These are phyloP conservation scores for Turritopsis dohrnii DNA, from an alignment of 30 jellyfish, hydroid and myxozoan species.

Conservation along the genomic window DNA sequence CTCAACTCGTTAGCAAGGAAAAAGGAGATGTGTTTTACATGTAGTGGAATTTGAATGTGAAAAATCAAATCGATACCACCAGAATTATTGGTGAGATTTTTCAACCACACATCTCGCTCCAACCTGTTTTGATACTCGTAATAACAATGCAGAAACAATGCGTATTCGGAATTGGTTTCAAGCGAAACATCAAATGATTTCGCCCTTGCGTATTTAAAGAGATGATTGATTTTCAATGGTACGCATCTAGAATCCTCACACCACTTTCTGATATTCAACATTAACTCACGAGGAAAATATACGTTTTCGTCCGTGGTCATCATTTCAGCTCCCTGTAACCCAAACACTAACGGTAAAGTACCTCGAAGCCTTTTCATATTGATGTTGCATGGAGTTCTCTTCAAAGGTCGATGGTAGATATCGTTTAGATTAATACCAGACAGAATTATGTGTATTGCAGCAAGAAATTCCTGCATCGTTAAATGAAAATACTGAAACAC, in stretches of 20 bases:
- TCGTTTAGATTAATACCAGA: not conserved
- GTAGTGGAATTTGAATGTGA: not conserved
- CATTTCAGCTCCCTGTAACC: slow-evolving; percentile 10
- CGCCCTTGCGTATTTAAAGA: not conserved
- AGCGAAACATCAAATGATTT: not conserved
- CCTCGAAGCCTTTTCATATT: not conserved
- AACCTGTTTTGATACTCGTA: slow-evolving; percentile 10
- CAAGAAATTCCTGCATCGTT: slow-evolving; percentile 8
- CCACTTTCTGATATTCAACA: not conserved
- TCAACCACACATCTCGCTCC: not conserved
- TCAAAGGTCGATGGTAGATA: not conserved
- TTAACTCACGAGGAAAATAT: not conserved
- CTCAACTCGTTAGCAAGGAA: not conserved
- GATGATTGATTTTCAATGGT: not conserved
- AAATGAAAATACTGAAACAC: not conserved
- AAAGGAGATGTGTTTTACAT: not conserved
- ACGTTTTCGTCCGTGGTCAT: not conserved
- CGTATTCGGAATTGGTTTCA: not conserved
- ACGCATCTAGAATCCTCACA: not conserved
- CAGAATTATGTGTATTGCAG: not conserved
- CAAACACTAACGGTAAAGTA: slow-evolving; percentile 6
- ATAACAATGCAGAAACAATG: not conserved
- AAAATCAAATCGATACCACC: not conserved
- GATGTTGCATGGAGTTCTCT: not conserved
- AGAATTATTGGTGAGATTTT: not conserved